A percentile compares a stretch with the other conserved stretches of the same genome.
Conservation (phyloP, 2,113 vertebrate genomes). For the Nestor notabilis region DNA sequence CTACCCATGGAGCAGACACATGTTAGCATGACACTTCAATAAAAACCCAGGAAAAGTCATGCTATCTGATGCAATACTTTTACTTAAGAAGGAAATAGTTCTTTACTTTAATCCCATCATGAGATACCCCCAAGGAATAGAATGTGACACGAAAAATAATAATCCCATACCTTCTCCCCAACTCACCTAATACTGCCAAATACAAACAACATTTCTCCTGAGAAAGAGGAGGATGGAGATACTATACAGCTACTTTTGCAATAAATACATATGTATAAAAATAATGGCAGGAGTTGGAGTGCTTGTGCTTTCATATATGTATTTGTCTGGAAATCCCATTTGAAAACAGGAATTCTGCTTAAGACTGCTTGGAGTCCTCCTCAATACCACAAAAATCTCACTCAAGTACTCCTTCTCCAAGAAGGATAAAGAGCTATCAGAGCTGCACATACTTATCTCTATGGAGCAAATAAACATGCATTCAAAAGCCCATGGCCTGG, state of each 20-base stretch:
- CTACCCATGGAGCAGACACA: neutral
- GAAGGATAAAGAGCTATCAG: neutral
- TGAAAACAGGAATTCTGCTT: neutral
- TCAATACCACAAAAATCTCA: neutral
- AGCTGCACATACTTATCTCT: neutral
- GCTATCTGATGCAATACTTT: neutral
- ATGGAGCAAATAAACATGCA: neutral
- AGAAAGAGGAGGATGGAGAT: neutral
- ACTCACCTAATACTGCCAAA: neutral
- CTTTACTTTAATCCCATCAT: neutral
- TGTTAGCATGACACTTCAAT: neutral
- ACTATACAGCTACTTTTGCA: neutral
- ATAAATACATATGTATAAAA: neutral
- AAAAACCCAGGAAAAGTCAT: neutral
- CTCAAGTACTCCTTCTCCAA: neutral
- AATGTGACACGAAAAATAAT: neutral
- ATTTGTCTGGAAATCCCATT: neutral
- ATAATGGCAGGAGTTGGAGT: neutral
- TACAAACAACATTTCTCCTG: neutral
- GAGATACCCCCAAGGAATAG: neutral
- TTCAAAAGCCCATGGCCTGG: neutral
- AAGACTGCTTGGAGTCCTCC: neutral
- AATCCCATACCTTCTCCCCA: neutral
- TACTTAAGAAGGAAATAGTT: neutral
- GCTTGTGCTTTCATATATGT: rapidly evolving